phyloP scores from a whole-genome alignment of 2,888 invertebrate species.

The Chloroclystis v-ata region DNA sequence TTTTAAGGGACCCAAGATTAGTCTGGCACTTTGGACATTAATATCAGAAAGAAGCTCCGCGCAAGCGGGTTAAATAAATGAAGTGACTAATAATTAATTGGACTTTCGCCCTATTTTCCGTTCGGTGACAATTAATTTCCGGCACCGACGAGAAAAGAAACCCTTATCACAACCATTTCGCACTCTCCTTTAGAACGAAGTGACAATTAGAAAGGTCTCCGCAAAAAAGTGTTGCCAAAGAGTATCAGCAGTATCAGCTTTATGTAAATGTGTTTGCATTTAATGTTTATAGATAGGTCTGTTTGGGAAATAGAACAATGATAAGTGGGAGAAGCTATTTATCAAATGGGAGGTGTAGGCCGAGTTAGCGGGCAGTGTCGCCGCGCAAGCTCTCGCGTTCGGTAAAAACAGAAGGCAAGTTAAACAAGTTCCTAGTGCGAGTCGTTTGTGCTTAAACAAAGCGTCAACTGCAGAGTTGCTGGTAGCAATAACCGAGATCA shows the following conservation, averaged over 20 bases:
- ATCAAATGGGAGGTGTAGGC: slow-evolving; percentile 47
- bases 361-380: slow-evolving; percentile 24
- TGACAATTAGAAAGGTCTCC: slow-evolving; percentile 58
- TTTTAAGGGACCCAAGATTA: slow-evolving; percentile 53
- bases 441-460: slow-evolving; percentile 77
- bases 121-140: slow-evolving; percentile 78
- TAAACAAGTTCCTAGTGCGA: slow-evolving; percentile 69
- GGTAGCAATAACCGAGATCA: slow-evolving; percentile 74
- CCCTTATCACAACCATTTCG: slow-evolving; percentile 72
- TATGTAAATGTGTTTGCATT: slow-evolving; percentile 31
- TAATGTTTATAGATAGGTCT: slow-evolving; percentile 12
- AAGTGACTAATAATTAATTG: slow-evolving; percentile 78
- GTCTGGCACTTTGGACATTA: slow-evolving; percentile 62
- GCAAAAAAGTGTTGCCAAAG: slow-evolving; percentile 37
- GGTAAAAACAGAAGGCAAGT: slow-evolving; percentile 62
- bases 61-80: slow-evolving; percentile 74
- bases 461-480: slow-evolving; percentile 75
- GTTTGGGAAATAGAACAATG: slow-evolving; percentile 32
- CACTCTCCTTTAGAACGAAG: slow-evolving; percentile 59
- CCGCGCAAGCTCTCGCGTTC: slow-evolving; percentile 44
- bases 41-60: slow-evolving; percentile 66
- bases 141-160: slow-evolving; percentile 71
- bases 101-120: slow-evolving; percentile 77
- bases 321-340: slow-evolving; percentile 49
- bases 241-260: slow-evolving; percentile 29